Conservation (phyloP, 2,113 vertebrate species). For the Cryptotis parvus region DNA sequence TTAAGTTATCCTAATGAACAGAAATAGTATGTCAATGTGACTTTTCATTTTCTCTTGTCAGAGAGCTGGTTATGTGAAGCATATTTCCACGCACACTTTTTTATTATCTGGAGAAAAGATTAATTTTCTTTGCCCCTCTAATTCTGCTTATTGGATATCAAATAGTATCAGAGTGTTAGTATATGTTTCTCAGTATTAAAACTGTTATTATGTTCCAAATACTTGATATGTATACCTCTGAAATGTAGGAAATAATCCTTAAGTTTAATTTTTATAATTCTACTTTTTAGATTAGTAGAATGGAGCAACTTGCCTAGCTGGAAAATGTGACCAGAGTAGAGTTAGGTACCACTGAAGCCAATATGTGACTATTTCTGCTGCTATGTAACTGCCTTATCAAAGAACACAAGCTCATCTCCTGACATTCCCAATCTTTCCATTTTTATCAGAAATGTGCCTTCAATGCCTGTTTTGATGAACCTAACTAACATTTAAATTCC, state of each 20-base stretch:
- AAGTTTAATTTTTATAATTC: not conserved
- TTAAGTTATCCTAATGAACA: not conserved
- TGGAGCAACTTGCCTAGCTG: not conserved
- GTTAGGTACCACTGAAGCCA: not conserved
- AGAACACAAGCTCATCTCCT: not conserved
- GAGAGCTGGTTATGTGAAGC: not conserved
- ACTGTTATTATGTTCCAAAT: not conserved
- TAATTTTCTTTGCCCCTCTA: not conserved
- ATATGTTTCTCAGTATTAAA: not conserved
- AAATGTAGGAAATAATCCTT: not conserved
- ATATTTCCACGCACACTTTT: not conserved
- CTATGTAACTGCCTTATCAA: no score
- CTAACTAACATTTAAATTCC: not conserved
- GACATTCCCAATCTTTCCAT: not conserved
- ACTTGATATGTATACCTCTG: not conserved
- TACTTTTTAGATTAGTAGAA: not conserved
- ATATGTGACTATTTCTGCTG: not conserved
- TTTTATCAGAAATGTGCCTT: not conserved
- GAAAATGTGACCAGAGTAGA: not conserved
- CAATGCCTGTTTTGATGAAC: not conserved
- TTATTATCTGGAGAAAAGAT: not conserved
- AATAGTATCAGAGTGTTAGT: constrained; percentile 19
- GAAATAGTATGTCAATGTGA: not conserved
- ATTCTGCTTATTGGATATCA: not conserved
- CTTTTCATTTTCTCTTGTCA: constrained; percentile 33